Percentiles rank a stretch among this genome's conserved stretches.
These are phyloP conservation scores for Punctoribates punctum DNA, from an alignment of 2,888 invertebrate genomes.

Conservation along the genomic window DNA sequence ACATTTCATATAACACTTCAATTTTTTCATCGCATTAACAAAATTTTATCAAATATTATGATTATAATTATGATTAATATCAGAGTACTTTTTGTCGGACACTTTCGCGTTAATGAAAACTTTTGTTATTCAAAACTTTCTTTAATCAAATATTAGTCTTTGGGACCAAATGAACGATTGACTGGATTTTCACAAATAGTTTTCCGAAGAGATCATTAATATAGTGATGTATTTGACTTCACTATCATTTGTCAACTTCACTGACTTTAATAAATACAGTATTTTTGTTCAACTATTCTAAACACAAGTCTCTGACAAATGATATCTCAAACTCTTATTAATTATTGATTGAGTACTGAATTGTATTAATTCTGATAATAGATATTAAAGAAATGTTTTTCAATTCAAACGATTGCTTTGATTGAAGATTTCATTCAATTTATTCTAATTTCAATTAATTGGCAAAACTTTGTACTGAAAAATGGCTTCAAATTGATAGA, in stretches of 20 bases:
- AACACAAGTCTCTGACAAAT: no score
- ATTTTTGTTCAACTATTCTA: no score
- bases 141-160: slow-evolving; percentile 24
- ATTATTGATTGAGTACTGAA: no score
- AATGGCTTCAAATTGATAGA: no score
- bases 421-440: no score
- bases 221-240: not conserved
- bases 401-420: no score
- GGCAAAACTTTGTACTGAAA: no score
- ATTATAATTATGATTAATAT: not conserved
- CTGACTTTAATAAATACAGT: not conserved
- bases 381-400: no score
- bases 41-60: not conserved
- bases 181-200: not conserved
- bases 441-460: no score
- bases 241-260: slow-evolving; percentile 11
- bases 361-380: no score
- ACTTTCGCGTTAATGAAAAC: not conserved
- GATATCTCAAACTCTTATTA: not conserved
- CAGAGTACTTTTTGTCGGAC: not conserved
- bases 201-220: not conserved
- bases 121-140: not conserved
- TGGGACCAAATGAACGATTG: not conserved
- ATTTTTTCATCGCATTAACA: not conserved
- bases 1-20: not conserved